Conservation (phyloP, 1,140 invertebrate species). For the Drosophila leontia region DNA sequence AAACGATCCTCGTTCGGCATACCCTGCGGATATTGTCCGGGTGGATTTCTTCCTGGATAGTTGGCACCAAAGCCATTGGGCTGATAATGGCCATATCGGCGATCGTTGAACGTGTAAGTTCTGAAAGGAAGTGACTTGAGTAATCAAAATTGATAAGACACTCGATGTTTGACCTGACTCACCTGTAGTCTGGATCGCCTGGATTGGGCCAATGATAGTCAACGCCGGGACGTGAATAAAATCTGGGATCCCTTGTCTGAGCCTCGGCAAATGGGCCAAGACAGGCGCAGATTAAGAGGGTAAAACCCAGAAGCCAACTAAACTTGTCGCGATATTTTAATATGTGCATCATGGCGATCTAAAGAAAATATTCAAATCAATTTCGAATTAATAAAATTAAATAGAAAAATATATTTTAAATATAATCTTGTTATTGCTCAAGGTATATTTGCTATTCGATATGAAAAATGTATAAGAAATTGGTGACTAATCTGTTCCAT, state of each 20-base stretch:
- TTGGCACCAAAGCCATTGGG: conserved; percentile 87
- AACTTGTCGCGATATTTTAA: conserved; percentile 82
- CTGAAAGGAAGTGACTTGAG: conserved; percentile 39
- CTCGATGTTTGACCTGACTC: conserved; percentile 9
- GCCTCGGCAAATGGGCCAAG: conserved; percentile 60
- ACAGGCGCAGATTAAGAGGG: conserved; percentile 23
- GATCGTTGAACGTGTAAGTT: conserved; percentile 90
- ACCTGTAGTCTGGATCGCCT: conserved; percentile 88
- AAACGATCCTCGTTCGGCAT: conserved; percentile 87
- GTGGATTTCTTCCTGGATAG: conserved; percentile 87
- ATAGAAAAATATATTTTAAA: not conserved
- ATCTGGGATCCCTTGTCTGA: conserved; percentile 83
- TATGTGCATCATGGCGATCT: conserved; percentile 65
- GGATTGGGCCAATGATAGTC: conserved; percentile 86
- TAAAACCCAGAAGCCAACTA: conserved; percentile 28
- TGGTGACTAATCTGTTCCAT: not conserved
- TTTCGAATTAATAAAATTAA: too few species aligned
- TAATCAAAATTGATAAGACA: not conserved
- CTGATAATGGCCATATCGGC: conserved; percentile 89
- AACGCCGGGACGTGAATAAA: conserved; percentile 80
- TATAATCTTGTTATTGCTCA: not conserved
- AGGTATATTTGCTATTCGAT: not conserved
- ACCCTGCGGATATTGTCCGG: conserved; percentile 86
- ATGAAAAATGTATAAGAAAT: not conserved
- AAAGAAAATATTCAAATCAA: not conserved